Conservation (phyloP, 1,140 invertebrate species). For the Hyles euphorbiae region DNA sequence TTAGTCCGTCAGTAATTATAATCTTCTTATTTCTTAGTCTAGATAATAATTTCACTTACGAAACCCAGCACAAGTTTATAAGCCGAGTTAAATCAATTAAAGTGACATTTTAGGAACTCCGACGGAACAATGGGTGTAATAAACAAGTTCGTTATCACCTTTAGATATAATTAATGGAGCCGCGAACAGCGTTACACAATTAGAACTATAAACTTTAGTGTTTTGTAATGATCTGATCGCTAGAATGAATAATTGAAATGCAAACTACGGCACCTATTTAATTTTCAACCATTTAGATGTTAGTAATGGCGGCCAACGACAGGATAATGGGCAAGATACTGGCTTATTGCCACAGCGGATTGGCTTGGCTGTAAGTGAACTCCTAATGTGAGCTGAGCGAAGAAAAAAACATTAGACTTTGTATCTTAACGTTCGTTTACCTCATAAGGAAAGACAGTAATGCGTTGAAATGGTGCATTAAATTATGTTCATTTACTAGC, state of each 20-base stretch:
- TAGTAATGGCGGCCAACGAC: too few relatives aligned
- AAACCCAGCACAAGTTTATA: neutral
- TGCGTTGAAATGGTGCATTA: too few relatives aligned
- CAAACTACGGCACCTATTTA: conserved; percentile 1
- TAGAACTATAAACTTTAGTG: conserved; percentile 22
- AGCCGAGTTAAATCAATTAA: conserved; percentile 11
- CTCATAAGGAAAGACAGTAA: too few relatives aligned
- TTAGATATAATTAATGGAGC: conserved; percentile 25
- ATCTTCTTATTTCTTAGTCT: conserved; percentile 5
- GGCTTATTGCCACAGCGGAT: too few relatives aligned
- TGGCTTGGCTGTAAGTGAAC: too few relatives aligned
- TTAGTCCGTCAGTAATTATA: neutral
- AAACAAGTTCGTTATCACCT: conserved; percentile 22
- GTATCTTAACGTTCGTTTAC: too few relatives aligned
- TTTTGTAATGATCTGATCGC: conserved; percentile 8
- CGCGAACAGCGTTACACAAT: conserved; percentile 15
- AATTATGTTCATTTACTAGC: too few relatives aligned
- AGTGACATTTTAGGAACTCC: conserved; percentile 16
- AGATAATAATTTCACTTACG: conserved; percentile 1
- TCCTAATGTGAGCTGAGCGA: too few relatives aligned
- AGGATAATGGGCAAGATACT: too few relatives aligned
- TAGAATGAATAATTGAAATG: conserved; percentile 8
- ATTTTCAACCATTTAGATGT: too few relatives aligned
- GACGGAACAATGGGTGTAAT: conserved; percentile 17
- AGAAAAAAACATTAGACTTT: too few relatives aligned